Evolutionary conservation across 2,113 vertebrate species (phyloP), one percentile per base, ranked within the genome.

Genomic region (Sakesphorus luctuosus): DNA sequence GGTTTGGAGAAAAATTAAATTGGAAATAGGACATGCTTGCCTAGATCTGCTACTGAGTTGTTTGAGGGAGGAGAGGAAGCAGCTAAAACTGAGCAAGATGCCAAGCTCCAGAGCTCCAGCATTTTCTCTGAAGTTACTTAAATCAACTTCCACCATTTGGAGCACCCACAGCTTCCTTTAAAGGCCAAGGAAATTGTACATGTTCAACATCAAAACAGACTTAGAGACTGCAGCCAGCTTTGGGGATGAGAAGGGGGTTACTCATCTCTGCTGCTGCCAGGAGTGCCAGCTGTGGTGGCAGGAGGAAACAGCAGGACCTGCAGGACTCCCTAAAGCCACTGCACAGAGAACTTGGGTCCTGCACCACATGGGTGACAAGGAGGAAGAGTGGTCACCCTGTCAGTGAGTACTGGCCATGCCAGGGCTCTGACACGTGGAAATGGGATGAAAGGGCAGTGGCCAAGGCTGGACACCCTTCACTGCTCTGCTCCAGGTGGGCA

Each of bases 171-270:
- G 87, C 82, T 84, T 93, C 71, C 58, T 85, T 36, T 33, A 40
- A 91, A 95, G 75, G 81, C 91, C 89, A 95, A 80, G 81, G 84
- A 89, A 92, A 93, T 9, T 10, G 61, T 12, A 78, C 74, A 73
- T 2, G 4, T 76, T 87, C 91, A 79, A 55, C 89, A 96, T 49
- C 71, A 79, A 80, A 91, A 78, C 38, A 49, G 58, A 2, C 25
- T 61, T 21, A 82, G 25, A 53, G 87, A 92, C 40, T 18, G 24
- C 78, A 95, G 91, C 53, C 95, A 94, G 89, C 46, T 85, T 35
- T 18, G 88, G 50, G 7, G 33, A 83, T 53, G 66, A 91, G 53
- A 66, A 75, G 44, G 29, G 31, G n/a, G 44, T 95, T 92, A 85
- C 62, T 95, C 93, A 91, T 85, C 89, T 11, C 55, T 33, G 78